A percentile compares a stretch with the other conserved stretches of the same genome.
Evolutionary conservation across 2,113 vertebrate genomes (phyloP).

Genomic region (Myodes glareolus): DNA sequence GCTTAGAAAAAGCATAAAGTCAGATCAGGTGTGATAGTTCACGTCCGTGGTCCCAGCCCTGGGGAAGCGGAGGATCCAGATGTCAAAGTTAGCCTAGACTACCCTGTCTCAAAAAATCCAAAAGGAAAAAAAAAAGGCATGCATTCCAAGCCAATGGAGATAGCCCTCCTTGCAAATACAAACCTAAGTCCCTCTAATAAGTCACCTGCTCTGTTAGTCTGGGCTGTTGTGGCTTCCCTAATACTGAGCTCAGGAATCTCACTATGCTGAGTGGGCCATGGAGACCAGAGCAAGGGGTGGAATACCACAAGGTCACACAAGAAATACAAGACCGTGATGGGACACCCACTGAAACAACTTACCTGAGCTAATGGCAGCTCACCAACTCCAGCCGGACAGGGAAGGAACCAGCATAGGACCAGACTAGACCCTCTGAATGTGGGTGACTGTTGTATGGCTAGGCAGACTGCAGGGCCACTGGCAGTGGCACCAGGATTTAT

Average conservation of each 20-base stretch:
- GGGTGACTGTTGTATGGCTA: no score
- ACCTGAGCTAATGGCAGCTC: no score
- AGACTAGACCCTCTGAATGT: no score
- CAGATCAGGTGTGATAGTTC: not conserved
- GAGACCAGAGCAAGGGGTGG: not conserved
- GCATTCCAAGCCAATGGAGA: not conserved
- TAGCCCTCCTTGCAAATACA: not conserved
- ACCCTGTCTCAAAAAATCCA: not conserved
- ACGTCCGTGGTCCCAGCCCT: not conserved
- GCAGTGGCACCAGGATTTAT: no score
- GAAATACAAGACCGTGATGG: not conserved
- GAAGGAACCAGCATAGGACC: no score
- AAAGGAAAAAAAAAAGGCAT: not conserved
- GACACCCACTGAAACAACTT: no score
- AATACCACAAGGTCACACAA: not conserved
- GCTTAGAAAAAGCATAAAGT: not conserved
- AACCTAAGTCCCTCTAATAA: not conserved
- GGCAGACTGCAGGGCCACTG: no score
- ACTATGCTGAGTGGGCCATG: not conserved
- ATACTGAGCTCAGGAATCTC: not conserved
- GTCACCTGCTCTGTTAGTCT: not conserved
- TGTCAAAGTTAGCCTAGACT: not conserved
- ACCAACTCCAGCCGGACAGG: no score
- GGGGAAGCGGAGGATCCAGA: not conserved
- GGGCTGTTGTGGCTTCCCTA: not conserved